These are phyloP conservation scores for Miniopterus natalensis DNA, from an alignment of 2,113 vertebrate genomes.

Conservation along the genomic window DNA sequence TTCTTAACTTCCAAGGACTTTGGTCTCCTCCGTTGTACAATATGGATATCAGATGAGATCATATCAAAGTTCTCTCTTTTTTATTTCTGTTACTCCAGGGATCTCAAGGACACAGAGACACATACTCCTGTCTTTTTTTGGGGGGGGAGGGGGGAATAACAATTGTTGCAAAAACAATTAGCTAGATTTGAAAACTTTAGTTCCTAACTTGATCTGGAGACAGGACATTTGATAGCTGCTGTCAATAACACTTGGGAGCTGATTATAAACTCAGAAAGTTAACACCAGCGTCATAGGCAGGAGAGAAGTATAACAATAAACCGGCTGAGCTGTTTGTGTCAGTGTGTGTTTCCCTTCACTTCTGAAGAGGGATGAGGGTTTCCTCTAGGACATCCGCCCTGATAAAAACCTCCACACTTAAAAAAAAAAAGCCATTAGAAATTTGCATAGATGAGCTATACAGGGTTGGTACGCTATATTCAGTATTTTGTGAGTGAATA, in stretches of 20 bases:
- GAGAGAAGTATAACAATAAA: slow-evolving; percentile 26
- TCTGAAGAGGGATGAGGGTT: slow-evolving; percentile 21
- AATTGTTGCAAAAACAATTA: slow-evolving; percentile 9
- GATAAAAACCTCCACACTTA: background rate
- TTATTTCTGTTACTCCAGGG: background rate
- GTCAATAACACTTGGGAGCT: background rate
- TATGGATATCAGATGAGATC: background rate
- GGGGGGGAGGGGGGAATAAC: background rate
- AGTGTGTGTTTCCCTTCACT: background rate
- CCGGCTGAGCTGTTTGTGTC: background rate
- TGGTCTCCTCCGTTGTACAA: background rate
- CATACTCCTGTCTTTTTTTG: background rate
- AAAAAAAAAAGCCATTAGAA: slow-evolving; percentile 14
- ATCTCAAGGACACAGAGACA: slow-evolving; percentile 27
- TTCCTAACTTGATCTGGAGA: background rate
- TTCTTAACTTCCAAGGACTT: background rate
- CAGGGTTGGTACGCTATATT: background rate
- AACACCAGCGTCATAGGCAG: background rate
- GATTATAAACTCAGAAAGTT: slow-evolving; percentile 35
- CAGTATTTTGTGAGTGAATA: background rate
- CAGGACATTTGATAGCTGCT: slow-evolving; percentile 26
- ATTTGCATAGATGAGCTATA: background rate
- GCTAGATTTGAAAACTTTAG: slow-evolving; percentile 14
- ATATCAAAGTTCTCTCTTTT: background rate
- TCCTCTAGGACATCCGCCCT: background rate